phyloP scores from a whole-genome alignment of 2,113 vertebrate genomes.

The Hippocampus zosterae region DNA sequence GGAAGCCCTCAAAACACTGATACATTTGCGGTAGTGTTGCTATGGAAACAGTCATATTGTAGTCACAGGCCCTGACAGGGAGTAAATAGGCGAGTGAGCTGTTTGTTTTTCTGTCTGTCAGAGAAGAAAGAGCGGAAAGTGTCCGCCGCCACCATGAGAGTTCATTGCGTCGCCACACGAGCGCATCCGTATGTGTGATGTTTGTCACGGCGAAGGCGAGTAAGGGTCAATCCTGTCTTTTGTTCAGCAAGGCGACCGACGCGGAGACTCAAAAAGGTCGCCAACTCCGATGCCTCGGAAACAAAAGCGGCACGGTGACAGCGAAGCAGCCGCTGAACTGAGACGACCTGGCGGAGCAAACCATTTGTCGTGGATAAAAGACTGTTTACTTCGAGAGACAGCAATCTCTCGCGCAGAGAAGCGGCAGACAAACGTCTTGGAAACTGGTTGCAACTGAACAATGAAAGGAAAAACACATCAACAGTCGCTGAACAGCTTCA shows the following conservation, averaged over 20 bases:
- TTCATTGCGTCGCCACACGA: not conserved
- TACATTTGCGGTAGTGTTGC: not conserved
- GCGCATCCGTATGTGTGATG: conserved; percentile 41
- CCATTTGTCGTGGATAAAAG: not conserved
- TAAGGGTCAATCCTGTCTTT: conserved; percentile 45
- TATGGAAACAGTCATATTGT: not conserved
- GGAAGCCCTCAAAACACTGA: not conserved
- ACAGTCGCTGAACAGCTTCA: too few relatives aligned
- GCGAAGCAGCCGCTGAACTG: not conserved
- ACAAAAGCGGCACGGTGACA: conserved; percentile 15
- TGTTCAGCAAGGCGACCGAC: conserved; percentile 28
- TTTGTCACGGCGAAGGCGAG: conserved; percentile 29
- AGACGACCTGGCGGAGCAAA: not conserved
- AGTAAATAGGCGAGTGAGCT: not conserved
- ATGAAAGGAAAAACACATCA: too few relatives aligned
- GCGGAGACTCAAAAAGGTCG: conserved; percentile 39
- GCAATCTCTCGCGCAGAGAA: not conserved
- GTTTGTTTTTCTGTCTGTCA: conserved; percentile 5
- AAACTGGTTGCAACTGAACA: not conserved
- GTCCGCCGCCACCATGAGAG: not conserved
- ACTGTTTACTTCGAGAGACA: not conserved
- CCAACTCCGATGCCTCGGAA: conserved; percentile 14
- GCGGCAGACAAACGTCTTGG: not conserved
- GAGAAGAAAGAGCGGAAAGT: conserved; percentile 2
- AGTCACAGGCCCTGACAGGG: not conserved